Base-by-base conservation (phyloP, 2,113 vertebrate species). In the Centrocercus urophasianus region DNA sequence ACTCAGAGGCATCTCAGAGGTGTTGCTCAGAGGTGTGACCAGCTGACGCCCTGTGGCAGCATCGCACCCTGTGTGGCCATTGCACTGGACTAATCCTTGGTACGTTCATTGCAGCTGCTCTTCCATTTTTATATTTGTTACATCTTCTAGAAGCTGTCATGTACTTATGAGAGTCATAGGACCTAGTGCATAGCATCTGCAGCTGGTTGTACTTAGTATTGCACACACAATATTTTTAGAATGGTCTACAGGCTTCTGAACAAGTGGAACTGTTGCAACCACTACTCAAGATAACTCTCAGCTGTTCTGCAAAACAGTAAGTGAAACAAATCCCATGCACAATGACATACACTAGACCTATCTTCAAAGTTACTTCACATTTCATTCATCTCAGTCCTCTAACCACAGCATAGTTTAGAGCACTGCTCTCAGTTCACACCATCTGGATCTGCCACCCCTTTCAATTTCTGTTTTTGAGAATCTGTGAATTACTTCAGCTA, bases 151-250 rank as follows among this genome's bases (percentile, higher is more conserved):
- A 67, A 88, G 43, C 18, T 2, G 56, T 20, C 21, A 50, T 32
- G n/a, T 48, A 76, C 54, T 70, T n/a, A 47, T 86, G 83, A 19
- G 48, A 63, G n/a, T 10, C 66, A 73, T 5, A 91, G n/a, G 8
- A 70, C 4, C 21, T 48, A 54, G 12, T 3, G 40, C 3, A 34
- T 0, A 79, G 63, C 40, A 88, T 22, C 56, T 1, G 0, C 45
- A 77, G 75, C 63, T 69, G 24, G 40, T 3, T 57, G 15, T 16
- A 65, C 48, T 66, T 21, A n/a, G 13, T 10, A 27, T 1, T 71
- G 32, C 43, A 64, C 8, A 64, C 19, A 22, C 17, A 56, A 0
- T 74, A 79, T 73, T 86, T 92, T 88, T 83, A 4, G 2, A 90
- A 85, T 47, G 2, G 3, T 27, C 79, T 77, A 88, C 48, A 66